Conservation (phyloP, 2,797 vertebrate genomes). For the Enteromius thamalakanensis region DNA sequence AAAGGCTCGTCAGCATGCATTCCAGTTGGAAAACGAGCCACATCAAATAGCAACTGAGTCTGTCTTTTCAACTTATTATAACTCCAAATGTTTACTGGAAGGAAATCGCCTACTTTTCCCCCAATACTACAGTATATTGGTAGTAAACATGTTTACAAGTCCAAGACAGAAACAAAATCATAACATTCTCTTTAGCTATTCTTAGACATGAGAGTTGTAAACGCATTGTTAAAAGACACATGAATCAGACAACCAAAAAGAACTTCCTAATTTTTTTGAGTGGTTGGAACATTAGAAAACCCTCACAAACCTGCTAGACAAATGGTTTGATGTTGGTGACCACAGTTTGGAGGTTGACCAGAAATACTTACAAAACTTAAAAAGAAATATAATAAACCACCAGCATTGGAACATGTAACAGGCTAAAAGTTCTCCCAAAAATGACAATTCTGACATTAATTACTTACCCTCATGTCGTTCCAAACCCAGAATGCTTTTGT, state of each 20-base stretch:
- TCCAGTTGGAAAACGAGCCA: constrained; percentile 68
- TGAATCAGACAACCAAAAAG: constrained; percentile 68
- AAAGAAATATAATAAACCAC: constrained; percentile 62
- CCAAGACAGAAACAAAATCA: constrained; percentile 68
- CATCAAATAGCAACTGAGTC: constrained; percentile 70
- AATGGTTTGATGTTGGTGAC: constrained; percentile 66
- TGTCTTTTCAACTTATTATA: constrained; percentile 69
- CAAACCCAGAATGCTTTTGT: no score
- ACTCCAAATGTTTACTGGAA: constrained; percentile 75
- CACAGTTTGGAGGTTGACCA: constrained; percentile 61
- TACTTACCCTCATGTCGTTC: no score
- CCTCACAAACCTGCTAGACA: constrained; percentile 65
- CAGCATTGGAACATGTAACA: constrained; percentile 56
- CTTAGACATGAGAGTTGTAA: constrained; percentile 67
- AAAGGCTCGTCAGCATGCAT: constrained; percentile 66
- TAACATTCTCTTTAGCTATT: constrained; percentile 69
- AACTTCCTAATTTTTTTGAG: constrained; percentile 11
- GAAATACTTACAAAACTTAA: constrained; percentile 63
- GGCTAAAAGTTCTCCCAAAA: constrained; percentile 20
- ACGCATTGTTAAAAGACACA: constrained; percentile 70
- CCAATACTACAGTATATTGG: constrained; percentile 70
- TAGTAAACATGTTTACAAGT: constrained; percentile 74
- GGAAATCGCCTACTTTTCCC: constrained; percentile 60
- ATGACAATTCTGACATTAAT: no score
- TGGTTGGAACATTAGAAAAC: not conserved